Evolutionary conservation across 2,113 vertebrate genomes (phyloP), one percentile per base, ranked within the genome.

Genomic region (Suricata suricatta): DNA sequence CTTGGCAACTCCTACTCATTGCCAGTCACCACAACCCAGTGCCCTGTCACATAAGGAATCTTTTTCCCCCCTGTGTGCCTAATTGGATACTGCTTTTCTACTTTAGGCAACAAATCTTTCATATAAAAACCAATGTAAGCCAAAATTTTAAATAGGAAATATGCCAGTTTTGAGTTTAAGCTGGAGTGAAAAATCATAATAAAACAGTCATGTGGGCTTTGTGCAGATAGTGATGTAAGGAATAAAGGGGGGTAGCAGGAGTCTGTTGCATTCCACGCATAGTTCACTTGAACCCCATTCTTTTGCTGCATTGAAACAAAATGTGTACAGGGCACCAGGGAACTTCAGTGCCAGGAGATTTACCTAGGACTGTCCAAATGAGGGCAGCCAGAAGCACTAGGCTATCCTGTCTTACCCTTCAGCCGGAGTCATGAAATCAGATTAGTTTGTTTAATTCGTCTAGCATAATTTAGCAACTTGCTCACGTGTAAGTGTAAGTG

Each of bases 121-220:
- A 27, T 29, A 69, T 86, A 89, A 86, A 94, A 95, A 25, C 14
- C 38, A 54, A 52, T 41, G 33, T 17, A 84, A 90, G 21, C 15
- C n/a, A 77, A 44, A 89, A 94, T 66, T 92, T 72, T 50, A 94
- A 96, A 74, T n/a, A 71, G 6, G 29, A 82, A 85, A 27, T 27
- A 54, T 85, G n/a, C 23, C 71, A 95, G 69, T 57, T 90, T 81
- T 84, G 7, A 80, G 25, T 83, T 94, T 74, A 83, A 80, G 66
- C 71, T 9, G 7, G 38, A 71, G 69, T 91, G 54, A 41, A 88
- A 57, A 94, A 44, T 44, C 47, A 25, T 50, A 11, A 81, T 68
- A 84, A 82, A 88, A 13, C 44, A 84, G 27, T 27, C n/a, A 69
- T 3, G 6, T 50, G 38, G n/a, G 23, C 9, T 83, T 21, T 88